A percentile compares a stretch with the other conserved stretches of the same genome.
These are phyloP conservation scores for Ormyrus rosae DNA, from an alignment of 2,888 invertebrate genomes.

Conservation along the genomic window DNA sequence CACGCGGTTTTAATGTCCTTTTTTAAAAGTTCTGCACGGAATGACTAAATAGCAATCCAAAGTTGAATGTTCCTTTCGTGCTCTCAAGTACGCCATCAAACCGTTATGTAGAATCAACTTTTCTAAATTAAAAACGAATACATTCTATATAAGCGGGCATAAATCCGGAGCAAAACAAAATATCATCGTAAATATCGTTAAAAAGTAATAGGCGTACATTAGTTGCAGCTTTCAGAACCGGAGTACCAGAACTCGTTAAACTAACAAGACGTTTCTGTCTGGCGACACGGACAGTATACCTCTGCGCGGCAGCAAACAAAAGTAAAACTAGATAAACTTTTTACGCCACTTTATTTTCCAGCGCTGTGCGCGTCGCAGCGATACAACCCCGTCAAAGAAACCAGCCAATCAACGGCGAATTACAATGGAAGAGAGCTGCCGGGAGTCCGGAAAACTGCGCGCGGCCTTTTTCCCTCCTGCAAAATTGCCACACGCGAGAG, in stretches of 20 bases:
- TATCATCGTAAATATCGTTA: slow-evolving; percentile 19
- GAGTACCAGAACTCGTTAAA: slow-evolving; percentile 31
- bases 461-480: neutral
- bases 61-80: no score
- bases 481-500: slow-evolving; percentile 21
- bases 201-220: slow-evolving; percentile 18
- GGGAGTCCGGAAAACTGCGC: neutral
- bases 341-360: slow-evolving; percentile 19
- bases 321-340: slow-evolving; percentile 41
- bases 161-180: neutral
- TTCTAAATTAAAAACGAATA: no score
- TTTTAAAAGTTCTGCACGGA: no score
- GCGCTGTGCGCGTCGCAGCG: neutral
- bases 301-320: slow-evolving; percentile 1
- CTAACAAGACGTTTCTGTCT: slow-evolving; percentile 36
- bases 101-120: no score
- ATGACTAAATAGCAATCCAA: no score
- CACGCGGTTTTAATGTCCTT: no score
- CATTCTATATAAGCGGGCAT: no score
- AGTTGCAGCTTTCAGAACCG: neutral
- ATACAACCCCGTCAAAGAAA: neutral
- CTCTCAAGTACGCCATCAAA: no score
- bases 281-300: neutral
- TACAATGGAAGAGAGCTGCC: slow-evolving; percentile 24
- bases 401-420: slow-evolving; percentile 22